Conservation (phyloP, 2,797 vertebrate species). For the Clamator glandarius region DNA sequence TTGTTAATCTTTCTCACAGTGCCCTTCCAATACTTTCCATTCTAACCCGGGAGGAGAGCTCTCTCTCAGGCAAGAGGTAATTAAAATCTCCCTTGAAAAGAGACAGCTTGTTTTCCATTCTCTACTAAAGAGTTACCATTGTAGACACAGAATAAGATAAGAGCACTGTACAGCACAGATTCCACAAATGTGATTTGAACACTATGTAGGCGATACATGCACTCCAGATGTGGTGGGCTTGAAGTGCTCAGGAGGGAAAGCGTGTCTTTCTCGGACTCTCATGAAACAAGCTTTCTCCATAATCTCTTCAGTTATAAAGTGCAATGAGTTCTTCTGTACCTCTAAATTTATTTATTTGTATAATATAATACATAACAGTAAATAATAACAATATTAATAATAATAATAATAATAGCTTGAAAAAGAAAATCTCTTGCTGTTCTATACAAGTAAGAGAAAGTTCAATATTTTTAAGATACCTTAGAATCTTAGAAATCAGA, state of each 20-base stretch:
- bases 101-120: neutral
- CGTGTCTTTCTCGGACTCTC: neutral
- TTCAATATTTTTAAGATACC: neutral
- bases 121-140: neutral
- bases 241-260: neutral
- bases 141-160: neutral
- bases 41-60: slow-evolving; percentile 22
- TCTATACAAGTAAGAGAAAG: neutral
- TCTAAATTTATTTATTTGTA: neutral
- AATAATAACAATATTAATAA: too few relatives aligned
- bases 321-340: neutral
- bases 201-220: neutral
- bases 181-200: neutral
- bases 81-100: slow-evolving; percentile 26
- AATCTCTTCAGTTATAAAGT: neutral
- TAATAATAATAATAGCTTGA: neutral
- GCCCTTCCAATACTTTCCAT: neutral
- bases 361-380: neutral
- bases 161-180: neutral
- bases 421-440: neutral
- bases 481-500: neutral
- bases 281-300: neutral
- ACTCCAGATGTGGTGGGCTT: neutral
- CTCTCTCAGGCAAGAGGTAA: slow-evolving; percentile 11
- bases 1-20: slow-evolving; percentile 5